phyloP scores from a whole-genome alignment of 2,113 vertebrate species.

The Neogale vison region DNA sequence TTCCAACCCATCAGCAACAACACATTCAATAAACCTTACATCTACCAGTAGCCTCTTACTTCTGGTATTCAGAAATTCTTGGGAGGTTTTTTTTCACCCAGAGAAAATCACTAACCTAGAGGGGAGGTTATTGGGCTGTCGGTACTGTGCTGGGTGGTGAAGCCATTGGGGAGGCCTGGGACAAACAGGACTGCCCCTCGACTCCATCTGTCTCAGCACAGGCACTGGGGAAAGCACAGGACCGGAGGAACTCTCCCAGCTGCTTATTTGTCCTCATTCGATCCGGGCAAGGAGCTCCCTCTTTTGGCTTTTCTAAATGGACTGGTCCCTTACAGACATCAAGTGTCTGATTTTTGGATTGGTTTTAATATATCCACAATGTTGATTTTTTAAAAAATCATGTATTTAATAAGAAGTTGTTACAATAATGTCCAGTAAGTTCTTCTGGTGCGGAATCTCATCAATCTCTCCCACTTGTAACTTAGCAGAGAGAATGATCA shows the following conservation, averaged over 20 bases:
- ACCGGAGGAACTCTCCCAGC: neutral
- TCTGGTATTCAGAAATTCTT: neutral
- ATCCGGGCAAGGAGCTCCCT: neutral
- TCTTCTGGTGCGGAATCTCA: neutral
- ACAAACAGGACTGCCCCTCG: accelerated
- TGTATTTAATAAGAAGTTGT: neutral
- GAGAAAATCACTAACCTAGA: neutral
- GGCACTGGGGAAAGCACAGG: neutral
- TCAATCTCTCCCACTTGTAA: neutral
- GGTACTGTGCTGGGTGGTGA: accelerated
- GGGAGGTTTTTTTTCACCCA: neutral
- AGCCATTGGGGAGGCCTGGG: neutral
- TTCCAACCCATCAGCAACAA: neutral
- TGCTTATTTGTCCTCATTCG: neutral
- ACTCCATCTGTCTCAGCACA: neutral
- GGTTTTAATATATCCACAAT: neutral
- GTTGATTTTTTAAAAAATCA: neutral
- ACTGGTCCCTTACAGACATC: neutral
- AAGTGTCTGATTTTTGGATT: neutral
- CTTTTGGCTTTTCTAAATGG: neutral
- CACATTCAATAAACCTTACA: neutral
- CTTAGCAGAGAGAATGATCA: neutral
- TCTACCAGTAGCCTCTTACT: neutral
- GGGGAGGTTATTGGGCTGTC: neutral
- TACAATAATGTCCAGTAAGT: neutral